phyloP scores from a whole-genome alignment of 2,113 vertebrate species.

The Puffinus mauretanicus region DNA sequence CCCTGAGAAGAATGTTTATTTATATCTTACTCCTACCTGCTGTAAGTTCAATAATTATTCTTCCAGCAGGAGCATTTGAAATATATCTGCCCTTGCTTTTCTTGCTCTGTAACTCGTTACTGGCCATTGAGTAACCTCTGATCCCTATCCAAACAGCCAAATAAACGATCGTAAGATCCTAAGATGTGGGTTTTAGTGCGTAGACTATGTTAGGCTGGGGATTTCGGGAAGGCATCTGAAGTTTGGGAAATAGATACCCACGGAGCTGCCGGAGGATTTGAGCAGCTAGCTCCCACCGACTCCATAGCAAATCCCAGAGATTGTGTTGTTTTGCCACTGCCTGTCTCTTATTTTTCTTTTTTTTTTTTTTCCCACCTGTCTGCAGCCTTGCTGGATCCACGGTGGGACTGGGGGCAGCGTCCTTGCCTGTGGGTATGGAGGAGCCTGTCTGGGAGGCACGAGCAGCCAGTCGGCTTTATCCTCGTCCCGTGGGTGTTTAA shows the following conservation, averaged over 20 bases:
- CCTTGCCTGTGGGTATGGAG: neutral
- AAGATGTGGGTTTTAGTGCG: neutral
- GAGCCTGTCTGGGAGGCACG: neutral
- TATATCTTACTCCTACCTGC: neutral
- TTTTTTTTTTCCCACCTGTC: neutral
- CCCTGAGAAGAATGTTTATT: neutral
- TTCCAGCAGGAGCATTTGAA: neutral
- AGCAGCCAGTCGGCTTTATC: accelerated
- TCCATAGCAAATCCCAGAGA: neutral
- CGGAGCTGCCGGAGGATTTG: neutral
- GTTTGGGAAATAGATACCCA: neutral
- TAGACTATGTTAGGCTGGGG: neutral
- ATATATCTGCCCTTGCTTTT: neutral
- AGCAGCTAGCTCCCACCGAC: neutral
- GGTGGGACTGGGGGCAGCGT: neutral
- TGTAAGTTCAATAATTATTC: neutral
- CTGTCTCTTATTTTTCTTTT: neutral
- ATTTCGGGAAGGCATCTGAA: neutral
- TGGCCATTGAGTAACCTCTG: neutral
- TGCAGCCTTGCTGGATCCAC: neutral
- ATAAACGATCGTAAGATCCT: neutral
- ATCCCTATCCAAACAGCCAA: neutral
- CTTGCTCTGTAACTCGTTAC: neutral
- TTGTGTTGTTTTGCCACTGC: accelerated
- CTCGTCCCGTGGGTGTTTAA: neutral